Evolutionary conservation across 2,797 vertebrate genomes (phyloP), one percentile per base, ranked within the genome.

Genomic region (Gymnodraco acuticeps): DNA sequence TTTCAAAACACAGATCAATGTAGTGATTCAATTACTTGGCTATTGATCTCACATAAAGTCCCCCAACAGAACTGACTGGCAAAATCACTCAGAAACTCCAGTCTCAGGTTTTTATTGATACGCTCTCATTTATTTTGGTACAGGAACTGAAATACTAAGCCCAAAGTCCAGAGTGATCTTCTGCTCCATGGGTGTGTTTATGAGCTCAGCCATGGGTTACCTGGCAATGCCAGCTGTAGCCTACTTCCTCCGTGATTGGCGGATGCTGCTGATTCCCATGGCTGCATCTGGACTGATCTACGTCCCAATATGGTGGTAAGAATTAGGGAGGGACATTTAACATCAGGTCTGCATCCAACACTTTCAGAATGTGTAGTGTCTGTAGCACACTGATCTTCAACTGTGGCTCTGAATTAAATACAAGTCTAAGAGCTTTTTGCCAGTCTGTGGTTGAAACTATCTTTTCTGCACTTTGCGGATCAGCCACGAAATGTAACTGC

Each of bases 81-180:
- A 54, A 20, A 62, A 27, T 14, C 45, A 46, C 13, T 15, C 45
- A 13, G 12, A 19, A 61, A 19, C 5, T 5, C 17, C 12, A 15
- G 20, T 23, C 20, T 47, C 10, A n/a, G 62, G 27, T 27, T n/a
- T 9, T 10, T 42, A 19, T 46, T 58, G 1, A 59, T 10, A 33
- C 13, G 0, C 10, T 64, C 4, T 64, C 4, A 3, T 70, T 33
- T 16, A 10, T 17, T 27, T 14, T 14, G 3, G 59, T 7, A 4
- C 92, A 97, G 97, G 97, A 80, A 93, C 95, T 27, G 97, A 98
- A 90, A 96, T 96, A 31, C 93, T 97, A 41, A 94, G 94, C 84
- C 94, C 96, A 38, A 94, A 92, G 4, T 15, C 94, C 2, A 89
- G 96, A 1, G 93, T 97, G 68, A 50, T 95, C 43, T 98, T 96